Conservation (phyloP, 2,113 vertebrate species). For the Aptenodytes patagonicus region DNA sequence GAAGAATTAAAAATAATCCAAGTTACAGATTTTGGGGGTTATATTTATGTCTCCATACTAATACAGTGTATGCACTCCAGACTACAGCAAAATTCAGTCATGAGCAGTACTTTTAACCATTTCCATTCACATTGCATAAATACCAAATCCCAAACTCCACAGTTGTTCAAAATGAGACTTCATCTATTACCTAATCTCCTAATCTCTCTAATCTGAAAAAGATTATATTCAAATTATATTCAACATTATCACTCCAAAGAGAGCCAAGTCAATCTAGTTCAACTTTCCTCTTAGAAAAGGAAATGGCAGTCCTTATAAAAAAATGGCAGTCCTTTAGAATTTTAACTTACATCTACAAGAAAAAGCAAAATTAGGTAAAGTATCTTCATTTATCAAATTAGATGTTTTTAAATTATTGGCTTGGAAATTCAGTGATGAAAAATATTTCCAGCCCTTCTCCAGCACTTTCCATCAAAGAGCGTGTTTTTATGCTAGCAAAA, state of each 20-base stretch:
- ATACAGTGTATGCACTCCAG: background rate
- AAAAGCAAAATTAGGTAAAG: constrained; percentile 20
- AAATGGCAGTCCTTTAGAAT: background rate
- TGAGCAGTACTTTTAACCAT: background rate
- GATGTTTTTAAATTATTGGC: constrained; percentile 5
- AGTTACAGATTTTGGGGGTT: background rate
- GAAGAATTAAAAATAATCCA: background rate
- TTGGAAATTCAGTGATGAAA: constrained; percentile 16
- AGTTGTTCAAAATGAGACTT: constrained; percentile 28
- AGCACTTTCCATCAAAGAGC: background rate
- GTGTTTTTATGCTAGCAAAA: background rate
- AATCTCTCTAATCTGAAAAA: background rate
- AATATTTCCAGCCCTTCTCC: background rate
- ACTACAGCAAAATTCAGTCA: background rate
- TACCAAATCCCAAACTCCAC: constrained; percentile 26
- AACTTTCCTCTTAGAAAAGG: constrained; percentile 37
- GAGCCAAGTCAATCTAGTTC: background rate
- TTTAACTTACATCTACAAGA: constrained; percentile 5
- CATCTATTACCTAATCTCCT: background rate
- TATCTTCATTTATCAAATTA: constrained; percentile 42
- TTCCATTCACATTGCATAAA: background rate
- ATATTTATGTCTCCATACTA: background rate
- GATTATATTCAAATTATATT: constrained; percentile 22
- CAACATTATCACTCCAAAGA: constrained; percentile 14
- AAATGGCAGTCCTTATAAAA: no score